Evolutionary conservation across 2,888 invertebrate species (phyloP), one percentile per base, ranked within the genome.

Genomic region (Drosophila mimetica): DNA sequence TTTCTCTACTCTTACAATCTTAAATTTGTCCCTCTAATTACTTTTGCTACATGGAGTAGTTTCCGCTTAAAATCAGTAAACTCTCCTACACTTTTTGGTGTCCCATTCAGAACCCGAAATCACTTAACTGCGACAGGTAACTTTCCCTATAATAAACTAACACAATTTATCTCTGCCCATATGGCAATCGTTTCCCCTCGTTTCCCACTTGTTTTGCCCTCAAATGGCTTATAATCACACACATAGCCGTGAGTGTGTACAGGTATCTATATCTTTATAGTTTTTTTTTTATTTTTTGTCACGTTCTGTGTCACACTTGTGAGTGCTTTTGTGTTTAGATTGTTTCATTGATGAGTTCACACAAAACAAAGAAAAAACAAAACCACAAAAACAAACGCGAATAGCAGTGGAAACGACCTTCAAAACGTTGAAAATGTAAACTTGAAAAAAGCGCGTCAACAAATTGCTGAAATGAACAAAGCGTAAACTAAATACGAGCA

Each of bases 341-440:
- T 84, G 81, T 81, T 85, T 85, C 87, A 85, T 85, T 85, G 89
- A 85, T 85, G 84, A 88, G 89, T 85, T 88, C 87, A 88, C 87
- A 83, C 79, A 74, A 55, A 74, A 70, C 46, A 57, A 54, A 42
- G 63, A 47, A 60, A 51, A 53, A 60, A 18, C 55, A 66, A 52
- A 65, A 42, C 51, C 51, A 66, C 34, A 51, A 66, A 37, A 51
- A 58, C 70, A 69, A 59, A 53, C 55, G 57, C 30, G 55, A 57
- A 57, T 55, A 57, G 67, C 74, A 69, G 65, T 78, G 75, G 71
- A 81, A 78, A 88, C 89, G 84, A 88, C 89, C 84, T 85, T 85
- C 89, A 88, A 88, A 85, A 65, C 71, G 69, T 52, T 75, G 72
- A 80, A 87, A 86, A 80, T 74, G 74, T 78, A 80, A 85, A 86